Conservation (phyloP, 2,113 vertebrate species). For the Loxodonta africana region DNA sequence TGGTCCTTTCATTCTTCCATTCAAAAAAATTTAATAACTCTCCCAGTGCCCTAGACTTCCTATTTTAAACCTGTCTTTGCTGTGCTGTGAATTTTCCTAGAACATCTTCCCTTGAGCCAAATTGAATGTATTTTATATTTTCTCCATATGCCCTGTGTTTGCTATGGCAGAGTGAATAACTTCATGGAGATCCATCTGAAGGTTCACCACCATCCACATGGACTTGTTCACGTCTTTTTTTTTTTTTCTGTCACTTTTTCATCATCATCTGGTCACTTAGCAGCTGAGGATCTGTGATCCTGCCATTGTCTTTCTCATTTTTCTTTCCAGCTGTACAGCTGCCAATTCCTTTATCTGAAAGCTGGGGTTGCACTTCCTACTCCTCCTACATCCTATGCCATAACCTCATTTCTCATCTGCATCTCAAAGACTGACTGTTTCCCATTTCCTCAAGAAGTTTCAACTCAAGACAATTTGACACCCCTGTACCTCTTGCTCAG, state of each 20-base stretch:
- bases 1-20: background rate
- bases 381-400: background rate
- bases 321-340: background rate
- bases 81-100: background rate
- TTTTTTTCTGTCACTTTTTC: background rate
- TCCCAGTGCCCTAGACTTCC: background rate
- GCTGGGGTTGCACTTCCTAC: background rate
- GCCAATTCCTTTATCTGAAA: background rate
- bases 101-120: background rate
- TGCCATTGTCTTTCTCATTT: background rate
- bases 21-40: background rate
- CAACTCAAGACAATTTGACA: background rate
- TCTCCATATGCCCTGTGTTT: background rate
- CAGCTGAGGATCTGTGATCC: background rate
- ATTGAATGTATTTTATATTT: background rate
- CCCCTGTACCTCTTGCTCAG: background rate
- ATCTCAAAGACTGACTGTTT: background rate
- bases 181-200: background rate
- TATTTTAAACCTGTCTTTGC: conserved; percentile 10
- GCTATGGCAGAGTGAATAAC: background rate
- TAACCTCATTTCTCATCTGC: background rate
- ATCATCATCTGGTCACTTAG: background rate
- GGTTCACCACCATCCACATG: background rate
- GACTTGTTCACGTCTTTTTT: background rate
- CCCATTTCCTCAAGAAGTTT: conserved; percentile 2